A percentile compares a stretch with the other conserved stretches of the same genome.
These are phyloP conservation scores for Lophius piscatorius DNA, from an alignment of 2,113 vertebrate species.

Conservation along the genomic window DNA sequence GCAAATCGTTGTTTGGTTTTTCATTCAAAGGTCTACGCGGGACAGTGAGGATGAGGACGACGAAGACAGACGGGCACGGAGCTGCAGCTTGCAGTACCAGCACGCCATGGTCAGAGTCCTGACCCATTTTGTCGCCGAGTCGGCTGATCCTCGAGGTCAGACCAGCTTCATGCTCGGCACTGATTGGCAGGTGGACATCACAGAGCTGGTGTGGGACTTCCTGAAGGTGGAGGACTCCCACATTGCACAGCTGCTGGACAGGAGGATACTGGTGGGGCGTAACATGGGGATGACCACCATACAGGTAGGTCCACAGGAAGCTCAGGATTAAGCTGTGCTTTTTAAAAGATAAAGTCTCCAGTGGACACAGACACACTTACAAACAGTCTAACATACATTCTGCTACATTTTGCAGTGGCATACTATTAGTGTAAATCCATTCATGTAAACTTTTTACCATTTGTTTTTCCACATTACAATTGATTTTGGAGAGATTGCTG, in stretches of 20 bases:
- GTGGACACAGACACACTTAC: no score
- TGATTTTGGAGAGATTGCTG: no score
- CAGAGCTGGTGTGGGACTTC: constrained; percentile 89
- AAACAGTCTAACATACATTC: no score
- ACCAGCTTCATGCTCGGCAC: constrained; percentile 86
- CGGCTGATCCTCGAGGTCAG: constrained; percentile 82
- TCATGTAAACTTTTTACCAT: no score
- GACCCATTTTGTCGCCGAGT: constrained; percentile 91
- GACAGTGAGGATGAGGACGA: constrained; percentile 97
- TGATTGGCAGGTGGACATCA: constrained; percentile 95
- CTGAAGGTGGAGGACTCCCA: constrained; percentile 90
- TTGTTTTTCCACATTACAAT: no score
- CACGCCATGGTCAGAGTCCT: constrained; percentile 90
- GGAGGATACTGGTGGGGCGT: constrained; percentile 85
- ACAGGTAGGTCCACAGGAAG: constrained; percentile 82
- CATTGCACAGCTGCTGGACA: constrained; percentile 85
- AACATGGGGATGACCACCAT: constrained; percentile 92
- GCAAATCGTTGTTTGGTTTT: neutral
- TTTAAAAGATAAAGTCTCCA: no score
- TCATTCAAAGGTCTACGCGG: constrained; percentile 82
- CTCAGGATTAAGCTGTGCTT: no score
- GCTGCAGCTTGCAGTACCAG: constrained; percentile 93
- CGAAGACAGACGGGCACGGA: constrained; percentile 87
- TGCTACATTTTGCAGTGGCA: no score
- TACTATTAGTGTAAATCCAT: no score